Percentiles rank a stretch among this genome's conserved stretches.
These are phyloP conservation scores for Ptychoptera contaminata DNA, from an alignment of 2,888 invertebrate species.

Conservation along the genomic window DNA sequence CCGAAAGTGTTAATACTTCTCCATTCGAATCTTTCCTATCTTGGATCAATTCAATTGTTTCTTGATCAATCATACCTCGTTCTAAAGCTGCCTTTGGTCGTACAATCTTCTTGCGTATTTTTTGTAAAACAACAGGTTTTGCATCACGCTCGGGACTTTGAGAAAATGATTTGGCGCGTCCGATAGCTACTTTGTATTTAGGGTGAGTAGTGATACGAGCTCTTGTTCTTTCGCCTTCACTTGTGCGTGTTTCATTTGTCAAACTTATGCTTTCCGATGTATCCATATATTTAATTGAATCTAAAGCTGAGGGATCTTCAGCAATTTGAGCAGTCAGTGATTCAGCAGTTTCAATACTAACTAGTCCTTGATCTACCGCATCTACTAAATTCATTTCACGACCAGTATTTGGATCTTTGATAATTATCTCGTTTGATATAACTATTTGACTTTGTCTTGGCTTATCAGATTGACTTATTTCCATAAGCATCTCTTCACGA, in stretches of 20 bases:
- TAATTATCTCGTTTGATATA: not conserved
- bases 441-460: too few species aligned
- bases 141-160: slow-evolving; percentile 43
- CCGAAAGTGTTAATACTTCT: slow-evolving; percentile 50
- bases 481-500: slow-evolving; percentile 4
- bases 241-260: slow-evolving; percentile 27
- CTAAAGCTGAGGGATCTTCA: slow-evolving; percentile 27
- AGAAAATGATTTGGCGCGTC: slow-evolving; percentile 38
- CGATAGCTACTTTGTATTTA: slow-evolving; percentile 48
- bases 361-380: slow-evolving; percentile 38
- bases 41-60: slow-evolving; percentile 55
- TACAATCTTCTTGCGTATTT: slow-evolving; percentile 59
- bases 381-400: slow-evolving; percentile 42
- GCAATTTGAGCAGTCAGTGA: slow-evolving; percentile 20
- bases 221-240: slow-evolving; percentile 36
- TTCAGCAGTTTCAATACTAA: slow-evolving; percentile 35
- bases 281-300: slow-evolving; percentile 5
- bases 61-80: slow-evolving; percentile 60
- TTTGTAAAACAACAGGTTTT: slow-evolving; percentile 57
- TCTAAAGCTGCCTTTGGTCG: slow-evolving; percentile 62
- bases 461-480: too few species aligned
- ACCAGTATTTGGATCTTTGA: slow-evolving; percentile 28
- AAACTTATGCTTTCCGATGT: slow-evolving; percentile 24
- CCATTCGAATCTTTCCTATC: slow-evolving; percentile 40
- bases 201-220: slow-evolving; percentile 42